phyloP scores from a whole-genome alignment of 2,797 vertebrate genomes.

The Lacerta viridis region DNA sequence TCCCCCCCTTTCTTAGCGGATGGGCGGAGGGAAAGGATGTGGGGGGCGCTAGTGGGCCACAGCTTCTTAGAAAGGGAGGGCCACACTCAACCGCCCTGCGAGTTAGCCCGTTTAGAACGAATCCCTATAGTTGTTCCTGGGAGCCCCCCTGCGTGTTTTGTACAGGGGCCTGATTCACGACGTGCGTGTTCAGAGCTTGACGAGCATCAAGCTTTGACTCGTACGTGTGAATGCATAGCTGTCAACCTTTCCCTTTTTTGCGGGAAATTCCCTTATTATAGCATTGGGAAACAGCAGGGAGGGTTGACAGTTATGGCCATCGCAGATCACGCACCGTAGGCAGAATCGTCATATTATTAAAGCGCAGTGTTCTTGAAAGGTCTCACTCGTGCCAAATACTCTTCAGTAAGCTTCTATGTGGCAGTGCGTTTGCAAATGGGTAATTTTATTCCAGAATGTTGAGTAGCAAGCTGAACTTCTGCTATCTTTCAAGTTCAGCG shows the following conservation, averaged over 20 bases:
- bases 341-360: not conserved
- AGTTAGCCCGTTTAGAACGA: not conserved
- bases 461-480: not conserved
- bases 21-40: slow-evolving; percentile 18
- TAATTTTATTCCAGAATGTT: not conserved
- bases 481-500: not conserved
- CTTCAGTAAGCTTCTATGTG: not conserved
- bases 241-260: no score
- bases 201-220: not conserved
- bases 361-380: no score
- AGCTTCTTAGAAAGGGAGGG: slow-evolving; percentile 43
- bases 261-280: no score
- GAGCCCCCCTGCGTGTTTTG: not conserved
- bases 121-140: not conserved
- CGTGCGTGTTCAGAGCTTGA: not conserved
- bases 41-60: slow-evolving; percentile 3
- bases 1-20: no score
- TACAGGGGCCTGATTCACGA: not conserved
- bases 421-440: not conserved
- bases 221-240: not conserved
- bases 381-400: no score
- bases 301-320: no score
- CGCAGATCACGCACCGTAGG: not conserved
- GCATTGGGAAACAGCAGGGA: no score
- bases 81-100: not conserved